Evolutionary conservation across 64 coral and sea anemone genomes (phyloP), one percentile per base, ranked within the genome.

Genomic region (Dendrophyllia cribrosa): DNA sequence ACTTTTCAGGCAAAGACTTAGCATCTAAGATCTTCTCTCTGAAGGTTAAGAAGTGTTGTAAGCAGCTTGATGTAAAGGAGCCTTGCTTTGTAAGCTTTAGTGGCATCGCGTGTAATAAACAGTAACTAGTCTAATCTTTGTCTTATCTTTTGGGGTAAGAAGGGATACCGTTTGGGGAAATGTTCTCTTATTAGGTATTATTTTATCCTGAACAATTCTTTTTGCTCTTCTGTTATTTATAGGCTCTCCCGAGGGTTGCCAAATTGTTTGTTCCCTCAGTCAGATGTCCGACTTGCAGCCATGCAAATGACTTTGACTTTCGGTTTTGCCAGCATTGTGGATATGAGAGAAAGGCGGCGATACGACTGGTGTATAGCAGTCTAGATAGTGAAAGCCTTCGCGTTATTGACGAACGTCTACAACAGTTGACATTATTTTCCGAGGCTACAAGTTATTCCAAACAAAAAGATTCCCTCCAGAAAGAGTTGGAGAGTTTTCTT

Each of bases 261-360:
- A 72, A 72, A 10, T 45, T 72, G 23, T 72, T 45, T 45, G 69
- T 72, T 72, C 25, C 34, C 43, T 75, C 86, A 26, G 70, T 88
- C 9, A 53, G 78, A 15, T 91, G 89, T 49, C 79, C 79, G 6
- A 43, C n/a, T 12, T 92, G 89, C 20, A 25, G 63, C 24, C 89
- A 85, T 75, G 79, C 78, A 9, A 84, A 92, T 58, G 79, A 92
- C 52, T 51, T 53, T 83, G 68, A 91, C 59, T 88, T 88, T 59
- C 85, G 85, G 22, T 74, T 74, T 59, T 88, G 85, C 70, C 69
- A 88, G 34, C 85, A 15, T 11, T 88, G 85, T 58, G 50, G 85
- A 6, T 88, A 88, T 73, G 52, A 7, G 24, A 68, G 68, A 72
- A 87, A 87, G 73, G 86, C 26, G 26, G 69, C 69, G 8, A 72